Evolutionary conservation across 92 coral and sea anemone genomes (phyloP).

Genomic region (Palythoa heliodiscus): DNA sequence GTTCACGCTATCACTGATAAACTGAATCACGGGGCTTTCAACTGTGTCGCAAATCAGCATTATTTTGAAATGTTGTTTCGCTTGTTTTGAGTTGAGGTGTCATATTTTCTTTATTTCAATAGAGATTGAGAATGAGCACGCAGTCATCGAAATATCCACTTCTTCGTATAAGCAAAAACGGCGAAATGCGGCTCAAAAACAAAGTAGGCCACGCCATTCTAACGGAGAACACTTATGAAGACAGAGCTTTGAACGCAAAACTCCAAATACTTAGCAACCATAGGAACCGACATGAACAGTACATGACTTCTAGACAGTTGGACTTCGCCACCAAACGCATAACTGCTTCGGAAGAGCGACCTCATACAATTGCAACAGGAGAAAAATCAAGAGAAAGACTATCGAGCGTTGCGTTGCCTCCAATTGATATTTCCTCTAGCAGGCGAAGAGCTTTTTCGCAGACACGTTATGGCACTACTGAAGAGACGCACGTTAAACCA

Average conservation of each 20-base stretch:
- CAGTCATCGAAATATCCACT: constrained; percentile 37
- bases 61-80: neutral
- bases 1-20: constrained; percentile 13
- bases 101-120: neutral
- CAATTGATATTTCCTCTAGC: constrained; percentile 40
- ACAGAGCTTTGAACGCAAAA: constrained; percentile 75
- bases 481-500: constrained; percentile 4
- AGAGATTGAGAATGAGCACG: constrained; percentile 9
- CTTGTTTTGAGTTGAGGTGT: neutral
- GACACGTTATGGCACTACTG: neutral
- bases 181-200: constrained; percentile 89
- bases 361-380: constrained; percentile 55
- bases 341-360: constrained; percentile 80
- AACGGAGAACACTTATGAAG: constrained; percentile 91
- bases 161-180: constrained; percentile 86
- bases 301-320: constrained; percentile 81
- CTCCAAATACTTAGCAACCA: constrained; percentile 64
- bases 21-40: neutral
- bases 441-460: constrained; percentile 14
- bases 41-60: neutral
- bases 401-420: constrained; percentile 53
- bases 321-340: constrained; percentile 83
- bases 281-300: constrained; percentile 75
- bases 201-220: constrained; percentile 87
- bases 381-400: constrained; percentile 26